Conservation (phyloP, 2,797 vertebrate species). For the Sebastes kiyomatsui region DNA sequence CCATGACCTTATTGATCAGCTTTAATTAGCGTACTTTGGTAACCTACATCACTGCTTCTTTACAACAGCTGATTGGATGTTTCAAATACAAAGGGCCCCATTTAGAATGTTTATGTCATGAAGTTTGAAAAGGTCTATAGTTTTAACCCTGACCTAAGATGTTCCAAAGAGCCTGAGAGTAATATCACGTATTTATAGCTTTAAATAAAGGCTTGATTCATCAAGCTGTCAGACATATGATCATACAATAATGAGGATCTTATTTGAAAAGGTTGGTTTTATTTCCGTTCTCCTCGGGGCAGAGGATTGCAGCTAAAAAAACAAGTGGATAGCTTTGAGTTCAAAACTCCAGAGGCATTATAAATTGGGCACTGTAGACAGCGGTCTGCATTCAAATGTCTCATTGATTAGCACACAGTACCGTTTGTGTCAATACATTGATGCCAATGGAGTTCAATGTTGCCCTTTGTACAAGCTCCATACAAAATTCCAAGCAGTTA, state of each 20-base stretch:
- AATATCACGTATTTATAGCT: background rate
- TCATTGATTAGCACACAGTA: background rate
- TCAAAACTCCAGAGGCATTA: background rate
- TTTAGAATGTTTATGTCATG: too few species aligned
- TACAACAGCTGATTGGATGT: too few species aligned
- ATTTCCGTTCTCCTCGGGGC: background rate
- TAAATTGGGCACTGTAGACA: background rate
- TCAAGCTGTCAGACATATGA: constrained; percentile 31
- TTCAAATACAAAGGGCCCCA: too few species aligned
- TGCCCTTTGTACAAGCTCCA: background rate
- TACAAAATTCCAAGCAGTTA: background rate
- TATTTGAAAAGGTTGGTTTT: constrained; percentile 34
- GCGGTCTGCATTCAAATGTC: background rate
- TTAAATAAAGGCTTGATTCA: constrained; percentile 43
- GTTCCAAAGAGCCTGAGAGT: background rate
- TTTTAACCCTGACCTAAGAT: background rate
- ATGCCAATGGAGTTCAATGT: background rate
- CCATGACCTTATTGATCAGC: too few species aligned
- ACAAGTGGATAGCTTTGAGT: background rate
- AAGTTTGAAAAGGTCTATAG: too few species aligned
- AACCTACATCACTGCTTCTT: too few species aligned
- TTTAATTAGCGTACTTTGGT: too few species aligned
- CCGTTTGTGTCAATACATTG: background rate
- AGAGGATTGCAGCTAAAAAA: background rate
- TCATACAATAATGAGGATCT: constrained; percentile 34